Conservation (phyloP, 2,797 vertebrate genomes). For the Zenarchopterus dispar region DNA sequence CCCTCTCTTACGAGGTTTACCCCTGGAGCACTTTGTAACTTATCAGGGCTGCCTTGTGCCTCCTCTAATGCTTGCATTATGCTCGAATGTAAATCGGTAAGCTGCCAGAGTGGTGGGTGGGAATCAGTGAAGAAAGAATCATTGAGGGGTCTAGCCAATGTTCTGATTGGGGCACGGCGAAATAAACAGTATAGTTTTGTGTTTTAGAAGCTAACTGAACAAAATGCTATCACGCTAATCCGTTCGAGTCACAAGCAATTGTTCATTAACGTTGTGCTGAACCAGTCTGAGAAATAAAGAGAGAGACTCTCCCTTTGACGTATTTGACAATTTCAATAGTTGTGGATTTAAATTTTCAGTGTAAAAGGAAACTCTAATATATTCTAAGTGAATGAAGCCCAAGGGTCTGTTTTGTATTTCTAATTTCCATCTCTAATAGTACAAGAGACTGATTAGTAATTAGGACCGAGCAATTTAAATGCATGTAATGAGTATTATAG, state of each 20-base stretch:
- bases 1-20: constrained; percentile 87
- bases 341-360: constrained; percentile 37
- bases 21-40: constrained; percentile 88
- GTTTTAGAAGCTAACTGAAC: constrained; percentile 60
- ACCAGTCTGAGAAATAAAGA: constrained; percentile 32
- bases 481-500: constrained; percentile 79
- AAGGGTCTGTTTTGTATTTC: constrained; percentile 79
- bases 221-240: constrained; percentile 63
- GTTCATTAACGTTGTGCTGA: constrained; percentile 32
- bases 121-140: constrained; percentile 82
- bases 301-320: constrained; percentile 5
- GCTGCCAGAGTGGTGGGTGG: constrained; percentile 86
- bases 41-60: constrained; percentile 87
- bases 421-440: constrained; percentile 85
- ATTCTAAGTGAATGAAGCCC: constrained; percentile 72
- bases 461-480: constrained; percentile 75
- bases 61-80: constrained; percentile 87
- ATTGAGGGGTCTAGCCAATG: constrained; percentile 82
- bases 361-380: constrained; percentile 66
- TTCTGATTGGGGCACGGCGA: constrained; percentile 78
- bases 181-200: constrained; percentile 79
- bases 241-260: constrained; percentile 63
- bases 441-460: constrained; percentile 82
- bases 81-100: constrained; percentile 87
- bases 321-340: constrained; percentile 38